A percentile compares a stretch with the other conserved stretches of the same genome.
Evolutionary conservation across 1,140 invertebrate species (phyloP).

Genomic region (Macrotrachela quadricornifera): DNA sequence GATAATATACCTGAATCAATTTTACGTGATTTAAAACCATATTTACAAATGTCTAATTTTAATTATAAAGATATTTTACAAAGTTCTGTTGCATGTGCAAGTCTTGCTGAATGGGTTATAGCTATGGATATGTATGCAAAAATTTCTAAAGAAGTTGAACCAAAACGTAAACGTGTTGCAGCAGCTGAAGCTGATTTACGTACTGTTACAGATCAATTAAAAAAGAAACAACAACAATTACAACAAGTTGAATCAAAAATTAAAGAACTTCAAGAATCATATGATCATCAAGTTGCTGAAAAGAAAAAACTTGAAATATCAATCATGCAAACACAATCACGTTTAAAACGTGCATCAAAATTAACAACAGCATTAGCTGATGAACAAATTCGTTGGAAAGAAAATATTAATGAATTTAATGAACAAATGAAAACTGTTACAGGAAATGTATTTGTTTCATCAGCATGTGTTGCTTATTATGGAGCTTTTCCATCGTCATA

Average conservation of each 20-base stretch:
- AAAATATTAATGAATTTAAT: conserved; percentile 38
- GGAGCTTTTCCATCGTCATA: conserved; percentile 29
- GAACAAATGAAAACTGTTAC: conserved; percentile 24
- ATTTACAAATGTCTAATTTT: conserved; percentile 34
- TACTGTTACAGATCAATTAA: conserved; percentile 21
- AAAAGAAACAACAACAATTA: conserved; percentile 27
- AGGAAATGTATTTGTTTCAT: conserved; percentile 31
- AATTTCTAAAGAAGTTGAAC: conserved; percentile 25
- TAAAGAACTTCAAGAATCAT: conserved; percentile 27
- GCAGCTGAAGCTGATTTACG: conserved; percentile 28
- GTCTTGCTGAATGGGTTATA: conserved; percentile 30
- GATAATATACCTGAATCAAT: conserved; percentile 53
- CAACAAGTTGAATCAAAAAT: conserved; percentile 29
- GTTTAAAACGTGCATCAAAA: conserved; percentile 53
- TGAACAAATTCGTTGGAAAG: conserved; percentile 57
- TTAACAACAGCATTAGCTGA: conserved; percentile 59
- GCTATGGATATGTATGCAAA: conserved; percentile 29
- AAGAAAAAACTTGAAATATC: conserved; percentile 39
- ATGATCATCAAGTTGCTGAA: conserved; percentile 35
- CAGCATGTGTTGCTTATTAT: conserved; percentile 31
- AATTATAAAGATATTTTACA: conserved; percentile 32
- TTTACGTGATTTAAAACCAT: conserved; percentile 48
- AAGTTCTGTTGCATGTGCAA: conserved; percentile 26
- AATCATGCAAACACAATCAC: conserved; percentile 49
- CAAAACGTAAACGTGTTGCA: conserved; percentile 54